Conservation (phyloP, 2,888 invertebrate genomes). For the Tenthredo livida region DNA sequence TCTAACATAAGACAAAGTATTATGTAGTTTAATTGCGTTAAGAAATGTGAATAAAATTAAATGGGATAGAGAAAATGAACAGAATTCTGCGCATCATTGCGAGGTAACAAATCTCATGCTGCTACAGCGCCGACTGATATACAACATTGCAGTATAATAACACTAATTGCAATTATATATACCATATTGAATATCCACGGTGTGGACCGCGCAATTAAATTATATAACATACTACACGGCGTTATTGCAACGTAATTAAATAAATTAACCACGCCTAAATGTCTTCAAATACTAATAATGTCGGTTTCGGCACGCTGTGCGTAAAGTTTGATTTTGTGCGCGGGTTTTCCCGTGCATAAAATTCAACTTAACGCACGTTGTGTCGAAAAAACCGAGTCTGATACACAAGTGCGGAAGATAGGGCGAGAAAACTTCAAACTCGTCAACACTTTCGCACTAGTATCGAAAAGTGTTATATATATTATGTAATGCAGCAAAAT, state of each 20-base stretch:
- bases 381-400: no score
- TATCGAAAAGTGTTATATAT: no score
- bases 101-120: no score
- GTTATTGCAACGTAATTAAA: background rate
- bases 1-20: background rate
- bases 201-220: background rate
- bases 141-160: background rate
- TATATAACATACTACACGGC: slow-evolving; percentile 10
- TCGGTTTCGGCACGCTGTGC: background rate
- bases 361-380: no score
- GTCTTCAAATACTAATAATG: background rate
- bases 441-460: no score
- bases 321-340: no score
- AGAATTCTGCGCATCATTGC: background rate
- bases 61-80: background rate
- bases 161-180: background rate
- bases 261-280: background rate
- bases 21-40: slow-evolving; percentile 13
- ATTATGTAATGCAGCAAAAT: no score
- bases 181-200: background rate
- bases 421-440: no score
- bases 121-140: background rate
- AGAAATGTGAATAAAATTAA: slow-evolving; percentile 3
- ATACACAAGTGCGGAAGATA: no score
- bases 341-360: no score